Evolutionary conservation across 2,113 vertebrate species (phyloP).

Genomic region (Butorides virescens): DNA sequence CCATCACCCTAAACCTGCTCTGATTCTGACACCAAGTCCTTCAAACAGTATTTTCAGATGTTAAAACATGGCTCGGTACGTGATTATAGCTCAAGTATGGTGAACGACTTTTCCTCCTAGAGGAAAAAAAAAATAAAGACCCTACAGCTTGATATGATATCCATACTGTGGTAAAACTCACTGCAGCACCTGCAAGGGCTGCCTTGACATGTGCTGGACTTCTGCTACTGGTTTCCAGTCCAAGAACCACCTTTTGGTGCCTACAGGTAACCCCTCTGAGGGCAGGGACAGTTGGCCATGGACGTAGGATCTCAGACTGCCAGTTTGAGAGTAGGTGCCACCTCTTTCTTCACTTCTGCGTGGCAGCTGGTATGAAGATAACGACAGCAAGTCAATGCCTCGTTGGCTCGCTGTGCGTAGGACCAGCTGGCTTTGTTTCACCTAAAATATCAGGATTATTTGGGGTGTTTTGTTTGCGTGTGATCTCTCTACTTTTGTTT

Average conservation of each 20-base stretch:
- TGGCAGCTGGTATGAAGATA: neutral
- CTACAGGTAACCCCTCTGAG: neutral
- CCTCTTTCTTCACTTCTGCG: neutral
- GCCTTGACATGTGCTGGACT: no score
- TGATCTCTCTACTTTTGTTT: neutral
- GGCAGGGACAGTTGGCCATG: neutral
- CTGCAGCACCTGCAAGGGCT: neutral
- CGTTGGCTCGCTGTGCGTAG: neutral
- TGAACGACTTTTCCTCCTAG: neutral
- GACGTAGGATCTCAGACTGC: neutral
- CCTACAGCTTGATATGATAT: neutral
- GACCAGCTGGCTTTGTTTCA: neutral
- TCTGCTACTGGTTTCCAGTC: neutral
- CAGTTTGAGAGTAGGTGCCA: neutral
- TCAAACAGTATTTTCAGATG: neutral
- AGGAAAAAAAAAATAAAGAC: no score
- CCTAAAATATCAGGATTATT: neutral
- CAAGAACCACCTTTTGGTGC: neutral
- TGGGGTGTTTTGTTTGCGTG: neutral
- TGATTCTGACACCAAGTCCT: neutral
- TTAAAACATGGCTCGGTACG: neutral
- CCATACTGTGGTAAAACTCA: neutral
- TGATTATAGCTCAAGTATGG: neutral
- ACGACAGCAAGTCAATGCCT: neutral
- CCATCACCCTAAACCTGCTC: neutral